Evolutionary conservation across 1,140 invertebrate genomes (phyloP).

Genomic region (Temnothorax longispinosus): DNA sequence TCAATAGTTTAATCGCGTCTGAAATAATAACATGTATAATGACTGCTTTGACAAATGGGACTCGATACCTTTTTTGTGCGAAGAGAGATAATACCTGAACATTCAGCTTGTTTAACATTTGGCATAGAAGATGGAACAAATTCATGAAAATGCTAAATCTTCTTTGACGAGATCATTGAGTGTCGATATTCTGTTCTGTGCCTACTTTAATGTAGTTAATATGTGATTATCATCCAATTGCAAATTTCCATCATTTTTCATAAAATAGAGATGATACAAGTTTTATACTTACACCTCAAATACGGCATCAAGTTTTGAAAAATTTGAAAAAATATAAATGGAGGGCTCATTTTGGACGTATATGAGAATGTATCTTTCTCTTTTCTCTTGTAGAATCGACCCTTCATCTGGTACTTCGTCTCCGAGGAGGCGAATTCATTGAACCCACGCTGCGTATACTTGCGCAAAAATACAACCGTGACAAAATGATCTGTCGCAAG

Average conservation of each 20-base stretch:
- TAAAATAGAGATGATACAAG: conserved; percentile 68
- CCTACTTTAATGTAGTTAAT: conserved; percentile 88
- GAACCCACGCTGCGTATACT: conserved; percentile 98
- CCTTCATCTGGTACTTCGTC: conserved; percentile 94
- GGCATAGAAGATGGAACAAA: conserved; percentile 85
- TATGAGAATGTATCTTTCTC: neutral
- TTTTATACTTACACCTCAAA: too few relatives aligned
- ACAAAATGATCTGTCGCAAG: conserved; percentile 99
- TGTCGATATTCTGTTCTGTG: conserved; percentile 88
- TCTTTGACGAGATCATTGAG: conserved; percentile 89
- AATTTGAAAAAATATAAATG: neutral
- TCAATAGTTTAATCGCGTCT: conserved; percentile 81
- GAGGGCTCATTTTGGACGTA: neutral
- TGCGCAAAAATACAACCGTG: conserved; percentile 99
- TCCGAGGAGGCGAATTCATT: conserved; percentile 95
- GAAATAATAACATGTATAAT: conserved; percentile 55
- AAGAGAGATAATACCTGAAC: conserved; percentile 68
- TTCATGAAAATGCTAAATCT: conserved; percentile 92
- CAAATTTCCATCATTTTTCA: conserved; percentile 84
- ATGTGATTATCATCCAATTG: conserved; percentile 88
- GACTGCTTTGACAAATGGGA: neutral
- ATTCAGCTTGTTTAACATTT: conserved; percentile 66
- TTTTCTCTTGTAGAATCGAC: conserved; percentile 90
- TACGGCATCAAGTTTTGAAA: neutral
- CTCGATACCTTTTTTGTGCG: neutral